Base-by-base conservation (phyloP, 2,797 vertebrate genomes). In the Cottoperca gobio region DNA sequence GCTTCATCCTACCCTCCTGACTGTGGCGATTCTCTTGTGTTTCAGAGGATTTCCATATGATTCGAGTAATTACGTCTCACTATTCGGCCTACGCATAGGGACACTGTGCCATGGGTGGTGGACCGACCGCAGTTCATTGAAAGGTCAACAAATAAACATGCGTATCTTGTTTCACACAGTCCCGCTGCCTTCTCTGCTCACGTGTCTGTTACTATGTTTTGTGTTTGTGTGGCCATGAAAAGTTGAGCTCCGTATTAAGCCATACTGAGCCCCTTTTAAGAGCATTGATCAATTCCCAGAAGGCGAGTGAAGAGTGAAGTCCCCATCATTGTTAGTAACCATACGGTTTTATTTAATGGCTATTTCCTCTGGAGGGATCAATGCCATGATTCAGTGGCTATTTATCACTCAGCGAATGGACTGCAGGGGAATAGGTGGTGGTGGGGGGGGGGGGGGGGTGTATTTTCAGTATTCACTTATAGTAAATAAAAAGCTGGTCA, bases 141-240 rank as follows among this genome's bases (percentile, higher is more conserved):
- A 78, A 90, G 90, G 91, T 92, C 90, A 94, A 73, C 79, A 80
- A 86, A 81, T 90, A 90, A 90, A 88, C 89, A 92, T 62, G 1
- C 50, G 3, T 72, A 84, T 92, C 74, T 28, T 61, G 79, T 91
- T 88, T 88, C 87, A 42, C 73, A 59, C 67, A 52, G 63, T 68
- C 31, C 70, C 60, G 46, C 73, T 73, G 73, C 63, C 46, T 53
- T 55, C n/a, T 68, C 39, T 50, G 45, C 33, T 67, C 49, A 48
- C 61, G 66, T 70, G 72, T 75, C 68, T 69, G 17, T 67, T 8
- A 35, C 39, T 67, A 35, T 72, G 50, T 37, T 24, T 13, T 62
- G 53, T 54, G 37, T 73, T 12, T 55, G 52, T 74, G 73, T 37
- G 43, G 19, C 2, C 31, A 6, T 40, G 66, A 40, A 46, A 52